phyloP scores from a whole-genome alignment of 64 coral and sea anemone species.

The Montipora efflorescens region DNA sequence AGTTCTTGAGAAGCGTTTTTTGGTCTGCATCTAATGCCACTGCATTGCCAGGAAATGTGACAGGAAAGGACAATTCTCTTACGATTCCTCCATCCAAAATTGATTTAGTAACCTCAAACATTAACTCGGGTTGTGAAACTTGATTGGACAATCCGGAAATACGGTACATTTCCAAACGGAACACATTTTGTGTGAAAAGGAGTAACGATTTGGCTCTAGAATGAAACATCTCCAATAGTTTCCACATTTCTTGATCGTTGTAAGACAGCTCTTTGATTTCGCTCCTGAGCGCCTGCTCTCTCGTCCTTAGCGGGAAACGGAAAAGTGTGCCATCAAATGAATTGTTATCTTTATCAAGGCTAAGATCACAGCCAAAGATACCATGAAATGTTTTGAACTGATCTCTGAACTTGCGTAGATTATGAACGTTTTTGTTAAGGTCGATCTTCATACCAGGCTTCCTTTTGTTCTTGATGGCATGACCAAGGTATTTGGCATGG shows the following conservation, averaged over 20 bases:
- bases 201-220: slow-evolving; percentile 66
- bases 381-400: slow-evolving; percentile 30
- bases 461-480: slow-evolving; percentile 54
- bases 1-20: not conserved
- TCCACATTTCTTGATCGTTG: slow-evolving; percentile 45
- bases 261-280: slow-evolving; percentile 76
- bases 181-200: slow-evolving; percentile 86
- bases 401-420: not conserved
- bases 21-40: not conserved
- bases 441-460: slow-evolving; percentile 70
- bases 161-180: slow-evolving; percentile 43
- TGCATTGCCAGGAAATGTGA: not conserved
- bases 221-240: slow-evolving; percentile 60
- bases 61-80: not conserved
- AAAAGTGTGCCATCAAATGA: slow-evolving; percentile 81
- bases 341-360: slow-evolving; percentile 16
- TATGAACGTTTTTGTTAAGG: slow-evolving; percentile 1
- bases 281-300: slow-evolving; percentile 64
- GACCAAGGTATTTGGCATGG: slow-evolving; percentile 71
- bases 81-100: not conserved
- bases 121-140: not conserved
- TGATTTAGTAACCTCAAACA: slow-evolving; percentile 13
- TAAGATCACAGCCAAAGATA: slow-evolving; percentile 85
- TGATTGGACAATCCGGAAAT: not conserved
- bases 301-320: slow-evolving; percentile 78